phyloP scores from a whole-genome alignment of 2,797 vertebrate genomes.

The Semotilus atromaculatus region DNA sequence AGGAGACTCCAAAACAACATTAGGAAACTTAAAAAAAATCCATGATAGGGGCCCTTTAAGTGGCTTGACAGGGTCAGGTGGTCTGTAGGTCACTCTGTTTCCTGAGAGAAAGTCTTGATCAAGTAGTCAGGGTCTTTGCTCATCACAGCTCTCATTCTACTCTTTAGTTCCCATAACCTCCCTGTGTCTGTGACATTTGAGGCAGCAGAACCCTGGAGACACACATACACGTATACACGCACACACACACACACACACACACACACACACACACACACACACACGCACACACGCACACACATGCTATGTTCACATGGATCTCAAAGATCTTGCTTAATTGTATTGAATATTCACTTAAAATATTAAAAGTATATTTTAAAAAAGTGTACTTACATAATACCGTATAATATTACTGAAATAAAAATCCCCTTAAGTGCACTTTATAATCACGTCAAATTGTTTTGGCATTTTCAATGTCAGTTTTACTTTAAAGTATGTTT shows the following conservation, averaged over 20 bases:
- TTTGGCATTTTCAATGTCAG: no score
- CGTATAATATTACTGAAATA: no score
- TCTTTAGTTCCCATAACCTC: conserved; percentile 69
- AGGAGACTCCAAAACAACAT: no score
- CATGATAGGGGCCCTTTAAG: no score
- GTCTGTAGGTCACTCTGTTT: conserved; percentile 56
- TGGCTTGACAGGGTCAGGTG: conserved; percentile 33
- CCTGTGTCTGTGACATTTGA: conserved; percentile 49
- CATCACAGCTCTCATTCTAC: conserved; percentile 22
- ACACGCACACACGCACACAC: no score
- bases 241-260: conserved; percentile 11
- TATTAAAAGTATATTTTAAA: neutral
- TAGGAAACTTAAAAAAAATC: no score
- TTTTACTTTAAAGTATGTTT: no score
- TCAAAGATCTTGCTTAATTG: no score
- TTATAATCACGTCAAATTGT: no score
- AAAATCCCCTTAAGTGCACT: neutral
- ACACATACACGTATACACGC: neutral
- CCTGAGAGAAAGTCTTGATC: conserved; percentile 64
- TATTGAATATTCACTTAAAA: neutral
- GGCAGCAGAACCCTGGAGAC: conserved; percentile 61
- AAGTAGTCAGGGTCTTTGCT: conserved; percentile 38
- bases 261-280: neutral
- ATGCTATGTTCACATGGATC: no score
- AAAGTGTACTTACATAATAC: no score